Base-by-base conservation (phyloP, 2,888 invertebrate genomes). In the Stegana nigrithorax region DNA sequence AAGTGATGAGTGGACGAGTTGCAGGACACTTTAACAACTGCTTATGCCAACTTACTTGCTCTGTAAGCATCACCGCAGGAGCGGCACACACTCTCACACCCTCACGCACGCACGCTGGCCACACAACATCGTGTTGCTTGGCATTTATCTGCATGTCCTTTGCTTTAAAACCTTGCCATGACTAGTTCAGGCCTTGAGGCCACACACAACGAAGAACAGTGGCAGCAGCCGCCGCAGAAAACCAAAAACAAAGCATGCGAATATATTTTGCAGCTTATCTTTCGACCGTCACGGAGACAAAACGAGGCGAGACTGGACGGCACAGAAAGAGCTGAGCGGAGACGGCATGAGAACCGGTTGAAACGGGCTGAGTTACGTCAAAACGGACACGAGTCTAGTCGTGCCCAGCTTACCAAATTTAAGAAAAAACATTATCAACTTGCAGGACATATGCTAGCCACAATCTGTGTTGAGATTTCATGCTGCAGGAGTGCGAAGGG, bases 251-350 rank as follows among this genome's bases (percentile, higher is more conserved):
- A 77, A 79, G 79, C 69, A 76, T 75, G 72, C 69, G 77, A 72
- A 77, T 79, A 77, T 79, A 79, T 77, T 79, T 77, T 77, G 72
- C 73, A 72, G 79, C 76, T 75, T 77, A 79, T 79, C 77, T 75
- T 75, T 68, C 69, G 79, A 75, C 69, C 72, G 67, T 72, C 69
- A 67, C 69, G 63, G 71, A 62, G 69, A 45, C 47, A n/a, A n/a
- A n/a, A n/a, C n/a, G n/a, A n/a, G n/a, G n/a, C n/a, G n/a, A n/a
- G n/a, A n/a, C n/a, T n/a, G n/a, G n/a, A n/a, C n/a, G n/a, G n/a
- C n/a, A n/a, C n/a, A n/a, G n/a, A n/a, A n/a, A n/a, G n/a, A n/a
- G n/a, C n/a, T n/a, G n/a, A n/a, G n/a, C n/a, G n/a, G n/a, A n/a
- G n/a, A n/a, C n/a, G n/a, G n/a, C n/a, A n/a, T n/a, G n/a, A n/a